A percentile compares a stretch with the other conserved stretches of the same genome.
Evolutionary conservation across 2,797 vertebrate genomes (phyloP).

Genomic region (Lutjanus argentimaculatus): DNA sequence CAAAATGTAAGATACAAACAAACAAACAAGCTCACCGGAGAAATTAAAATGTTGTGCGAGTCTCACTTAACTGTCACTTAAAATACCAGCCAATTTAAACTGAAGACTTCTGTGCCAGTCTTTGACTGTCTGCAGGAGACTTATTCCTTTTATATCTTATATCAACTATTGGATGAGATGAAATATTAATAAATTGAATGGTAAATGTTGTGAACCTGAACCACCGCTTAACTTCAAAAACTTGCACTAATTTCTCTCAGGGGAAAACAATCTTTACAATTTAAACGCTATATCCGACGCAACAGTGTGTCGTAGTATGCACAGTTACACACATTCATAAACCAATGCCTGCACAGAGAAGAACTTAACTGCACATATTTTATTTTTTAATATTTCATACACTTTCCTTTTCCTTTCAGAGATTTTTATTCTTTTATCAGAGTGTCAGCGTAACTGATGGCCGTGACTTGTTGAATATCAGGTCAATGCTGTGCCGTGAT

Average conservation of each 20-base stretch:
- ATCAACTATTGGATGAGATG: background rate
- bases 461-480: slow-evolving; percentile 16
- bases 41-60: background rate
- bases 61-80: slow-evolving; percentile 3
- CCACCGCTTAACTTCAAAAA: background rate
- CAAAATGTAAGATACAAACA: slow-evolving; percentile 19
- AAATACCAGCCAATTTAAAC: slow-evolving; percentile 27
- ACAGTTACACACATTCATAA: background rate
- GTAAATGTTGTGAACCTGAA: slow-evolving; percentile 21
- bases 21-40: slow-evolving; percentile 21
- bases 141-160: slow-evolving; percentile 5
- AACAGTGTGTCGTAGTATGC: background rate
- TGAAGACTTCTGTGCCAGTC: background rate
- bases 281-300: background rate
- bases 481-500: slow-evolving; percentile 3
- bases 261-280: background rate
- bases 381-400: background rate
- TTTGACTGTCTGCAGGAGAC: background rate
- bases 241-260: background rate
- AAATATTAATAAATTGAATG: slow-evolving; percentile 6
- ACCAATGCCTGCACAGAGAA: background rate
- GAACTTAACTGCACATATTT: background rate
- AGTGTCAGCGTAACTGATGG: slow-evolving; percentile 16
- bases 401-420: background rate
- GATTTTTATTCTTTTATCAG: background rate